phyloP scores from a whole-genome alignment of 2,797 vertebrate species.

The Malacoraja senta region DNA sequence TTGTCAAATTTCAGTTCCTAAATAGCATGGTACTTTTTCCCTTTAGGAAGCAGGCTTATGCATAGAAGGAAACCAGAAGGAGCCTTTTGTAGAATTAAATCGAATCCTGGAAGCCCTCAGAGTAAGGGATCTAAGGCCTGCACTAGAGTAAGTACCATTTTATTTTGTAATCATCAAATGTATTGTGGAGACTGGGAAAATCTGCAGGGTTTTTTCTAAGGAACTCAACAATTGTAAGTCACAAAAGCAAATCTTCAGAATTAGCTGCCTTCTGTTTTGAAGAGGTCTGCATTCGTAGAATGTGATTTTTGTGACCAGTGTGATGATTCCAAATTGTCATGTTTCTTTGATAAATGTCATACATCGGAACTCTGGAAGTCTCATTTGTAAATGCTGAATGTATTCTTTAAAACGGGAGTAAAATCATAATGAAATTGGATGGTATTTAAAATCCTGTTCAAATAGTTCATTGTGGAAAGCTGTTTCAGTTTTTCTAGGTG shows the following conservation, averaged over 20 bases:
- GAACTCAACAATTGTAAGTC: not conserved
- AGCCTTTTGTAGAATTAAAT: constrained; percentile 74
- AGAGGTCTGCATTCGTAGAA: not conserved
- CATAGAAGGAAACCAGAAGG: constrained; percentile 73
- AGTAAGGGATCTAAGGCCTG: constrained; percentile 71
- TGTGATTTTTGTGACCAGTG: not conserved
- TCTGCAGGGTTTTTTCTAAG: not conserved
- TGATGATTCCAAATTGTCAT: not conserved
- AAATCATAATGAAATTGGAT: constrained; percentile 7
- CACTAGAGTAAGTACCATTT: constrained; percentile 63
- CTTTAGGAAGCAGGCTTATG: constrained; percentile 70
- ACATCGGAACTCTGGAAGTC: not conserved
- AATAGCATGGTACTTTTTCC: constrained; percentile 18
- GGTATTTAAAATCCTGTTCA: not conserved
- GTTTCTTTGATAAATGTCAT: not conserved
- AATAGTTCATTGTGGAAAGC: not conserved
- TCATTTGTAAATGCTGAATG: not conserved
- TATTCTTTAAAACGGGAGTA: not conserved
- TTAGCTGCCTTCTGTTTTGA: not conserved
- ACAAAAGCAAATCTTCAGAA: constrained; percentile 4
- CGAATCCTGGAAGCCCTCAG: constrained; percentile 75
- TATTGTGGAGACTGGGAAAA: not conserved
- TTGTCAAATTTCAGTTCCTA: not conserved
- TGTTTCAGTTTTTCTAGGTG: not conserved
- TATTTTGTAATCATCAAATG: not conserved